Base-by-base conservation (phyloP, 2,888 invertebrate genomes). In the Apomyelois bistriatella region DNA sequence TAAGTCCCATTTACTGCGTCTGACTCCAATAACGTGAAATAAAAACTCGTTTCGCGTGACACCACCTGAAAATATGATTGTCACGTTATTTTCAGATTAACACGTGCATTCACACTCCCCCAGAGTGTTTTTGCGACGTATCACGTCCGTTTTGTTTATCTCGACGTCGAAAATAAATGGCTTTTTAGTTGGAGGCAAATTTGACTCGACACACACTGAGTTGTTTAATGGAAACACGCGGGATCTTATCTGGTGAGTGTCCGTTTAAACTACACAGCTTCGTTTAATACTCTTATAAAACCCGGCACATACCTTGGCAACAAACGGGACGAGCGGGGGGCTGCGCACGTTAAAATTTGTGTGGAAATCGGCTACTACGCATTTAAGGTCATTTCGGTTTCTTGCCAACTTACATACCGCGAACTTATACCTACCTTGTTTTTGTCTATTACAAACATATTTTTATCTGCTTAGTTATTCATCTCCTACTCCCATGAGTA, bases 111-210 rank as follows among this genome's bases (percentile, higher is more conserved):
- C 55, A 53, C 42, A 52, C 40, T 36, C 43, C 50, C 37, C 55
- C 49, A 46, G 49, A 16, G 48, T 48, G 46, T 59, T 58, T 62
- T 57, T 53, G 52, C 48, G 52, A 54, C 47, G 43, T 53, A 55
- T 58, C 58, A 54, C 56, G 59, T 55, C 55, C 56, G 56, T 48
- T 54, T 51, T 61, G 64, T 68, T 70, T 68, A 72, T 72, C 62
- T 63, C 59, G 60, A 61, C 57, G 50, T 53, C 53, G 56, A 55
- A 65, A 72, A 72, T 73, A 71, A 74, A 74, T 69, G 65, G 64
- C 65, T 68, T 72, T 73, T 74, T 71, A 74, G 73, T 72, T 66
- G 62, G 65, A 69, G 62, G 59, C 72, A 68, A 68, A 74, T 75
- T 71, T 60, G 61, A 66, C 60, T 55, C 57, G 69, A 71, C 71